phyloP scores from a whole-genome alignment of 2,113 vertebrate species.

The Scolopax mira region DNA sequence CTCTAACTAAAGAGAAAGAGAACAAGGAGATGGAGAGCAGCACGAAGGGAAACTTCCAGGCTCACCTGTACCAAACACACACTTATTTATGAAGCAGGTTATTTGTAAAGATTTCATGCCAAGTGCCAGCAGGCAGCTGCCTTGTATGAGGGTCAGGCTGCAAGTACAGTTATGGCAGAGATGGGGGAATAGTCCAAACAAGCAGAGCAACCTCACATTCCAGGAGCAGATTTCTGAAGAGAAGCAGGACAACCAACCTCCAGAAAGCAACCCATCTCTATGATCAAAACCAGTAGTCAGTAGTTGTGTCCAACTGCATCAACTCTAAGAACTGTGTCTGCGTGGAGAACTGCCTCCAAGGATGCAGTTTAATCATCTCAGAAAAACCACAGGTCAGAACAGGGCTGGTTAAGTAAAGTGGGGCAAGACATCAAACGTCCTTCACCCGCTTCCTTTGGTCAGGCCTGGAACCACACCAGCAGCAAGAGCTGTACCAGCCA shows the following conservation, averaged over 20 bases:
- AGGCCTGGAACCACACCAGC: neutral
- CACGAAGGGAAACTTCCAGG: neutral
- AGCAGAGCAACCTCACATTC: neutral
- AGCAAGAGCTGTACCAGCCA: neutral
- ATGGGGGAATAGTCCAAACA: neutral
- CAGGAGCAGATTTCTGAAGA: neutral
- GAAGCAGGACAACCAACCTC: neutral
- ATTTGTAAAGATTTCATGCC: neutral
- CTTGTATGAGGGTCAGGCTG: neutral
- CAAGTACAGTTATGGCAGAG: neutral
- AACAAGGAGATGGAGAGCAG: neutral
- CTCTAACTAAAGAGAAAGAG: neutral
- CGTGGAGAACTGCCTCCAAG: neutral
- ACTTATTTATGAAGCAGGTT: neutral
- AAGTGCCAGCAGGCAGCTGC: neutral
- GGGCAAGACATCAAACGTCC: neutral
- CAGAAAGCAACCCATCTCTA: neutral
- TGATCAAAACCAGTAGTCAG: neutral
- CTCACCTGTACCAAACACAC: neutral
- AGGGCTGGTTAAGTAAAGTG: neutral
- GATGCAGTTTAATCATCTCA: neutral
- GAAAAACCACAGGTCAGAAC: slow-evolving; percentile 12
- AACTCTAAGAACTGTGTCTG: neutral
- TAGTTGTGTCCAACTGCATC: neutral
- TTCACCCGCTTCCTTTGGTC: slow-evolving; percentile 15